Base-by-base conservation (phyloP, 1,140 invertebrate species). In the Micrasema minimum region DNA sequence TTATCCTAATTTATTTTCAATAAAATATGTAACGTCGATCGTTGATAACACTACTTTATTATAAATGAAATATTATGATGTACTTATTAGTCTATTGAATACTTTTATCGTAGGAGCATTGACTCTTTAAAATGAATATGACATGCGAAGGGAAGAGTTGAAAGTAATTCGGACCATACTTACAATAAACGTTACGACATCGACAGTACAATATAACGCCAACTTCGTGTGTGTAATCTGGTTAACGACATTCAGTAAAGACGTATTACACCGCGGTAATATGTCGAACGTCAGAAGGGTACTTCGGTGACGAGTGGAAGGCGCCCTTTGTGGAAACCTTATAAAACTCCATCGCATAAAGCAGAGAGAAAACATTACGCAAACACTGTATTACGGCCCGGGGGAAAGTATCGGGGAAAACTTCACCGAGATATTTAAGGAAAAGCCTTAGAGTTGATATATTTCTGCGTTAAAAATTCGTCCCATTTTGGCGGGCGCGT, bases 311-410 rank as follows among this genome's bases (percentile, higher is more conserved):
- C 37, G 51, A 65, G 69, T 45, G 59, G 20, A 66, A 35, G 46
- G 22, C 69, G 23, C 50, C 48, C 61, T 66, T 55, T 66, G 69
- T 57, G 46, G 41, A 38, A 53, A 43, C 55, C 71, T 53, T 53
- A 67, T 61, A 62, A 72, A 72, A 72, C 51, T 23, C 68, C 65
- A 72, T 68, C 71, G 53, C 71, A 55, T 72, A 67, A 66, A 72
- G 67, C 71, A 51, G 61, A 57, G 66, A 65, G 61, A 59, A 62
- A 59, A 72, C 43, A 51, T 35, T 57, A 18, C 53, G 20, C 22
- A 16, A 50, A 66, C 43, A 68, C 51, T 72, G 55, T 50, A 68
- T 62, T 61, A 68, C 50, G 64, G 65, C 53, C 55, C 50, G 23
- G 43, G 48, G 31, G 66, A 41, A 18, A 61, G 50, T 61, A 72